Percentiles rank a stretch among this genome's conserved stretches.
Evolutionary conservation across 2,888 invertebrate genomes (phyloP).

Genomic region (Agrotis segetum): DNA sequence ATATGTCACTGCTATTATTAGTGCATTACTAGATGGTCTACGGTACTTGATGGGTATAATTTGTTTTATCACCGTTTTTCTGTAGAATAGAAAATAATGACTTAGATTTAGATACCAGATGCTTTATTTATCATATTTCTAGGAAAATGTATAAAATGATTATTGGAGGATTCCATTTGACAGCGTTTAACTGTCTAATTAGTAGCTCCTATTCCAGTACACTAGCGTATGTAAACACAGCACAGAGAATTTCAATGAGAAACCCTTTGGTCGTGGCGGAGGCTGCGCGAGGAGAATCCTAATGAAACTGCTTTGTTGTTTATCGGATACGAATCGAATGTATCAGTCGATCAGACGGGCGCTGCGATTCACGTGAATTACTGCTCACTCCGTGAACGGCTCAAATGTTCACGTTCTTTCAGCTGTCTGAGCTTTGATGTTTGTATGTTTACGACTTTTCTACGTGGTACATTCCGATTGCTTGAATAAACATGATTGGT

Average conservation of each 20-base stretch:
- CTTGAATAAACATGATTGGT: constrained; percentile 5
- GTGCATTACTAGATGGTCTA: constrained; percentile 35
- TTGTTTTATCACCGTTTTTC: constrained; percentile 6
- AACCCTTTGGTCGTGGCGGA: constrained; percentile 55
- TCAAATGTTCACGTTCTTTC: constrained; percentile 27
- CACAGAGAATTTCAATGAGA: constrained; percentile 61
- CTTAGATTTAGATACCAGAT: too few relatives aligned
- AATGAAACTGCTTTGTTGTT: constrained; percentile 75
- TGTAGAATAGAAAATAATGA: too few relatives aligned
- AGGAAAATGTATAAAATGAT: not conserved
- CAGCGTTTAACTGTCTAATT: constrained; percentile 19
- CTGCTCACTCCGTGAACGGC: constrained; percentile 47
- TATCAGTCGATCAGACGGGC: constrained; percentile 53
- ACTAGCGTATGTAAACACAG: constrained; percentile 48
- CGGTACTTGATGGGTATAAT: constrained; percentile 33
- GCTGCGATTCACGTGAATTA: constrained; percentile 55
- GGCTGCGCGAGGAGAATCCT: constrained; percentile 66
- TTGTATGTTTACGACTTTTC: not conserved
- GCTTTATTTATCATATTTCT: too few relatives aligned
- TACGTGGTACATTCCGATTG: not conserved
- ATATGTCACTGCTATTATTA: constrained; percentile 44
- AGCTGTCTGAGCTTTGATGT: constrained; percentile 17
- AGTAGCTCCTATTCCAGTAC: constrained; percentile 21
- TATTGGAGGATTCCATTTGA: not conserved
- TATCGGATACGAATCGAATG: constrained; percentile 63